These are phyloP conservation scores for Torymus auratus DNA, from an alignment of 2,888 invertebrate species.

Conservation along the genomic window DNA sequence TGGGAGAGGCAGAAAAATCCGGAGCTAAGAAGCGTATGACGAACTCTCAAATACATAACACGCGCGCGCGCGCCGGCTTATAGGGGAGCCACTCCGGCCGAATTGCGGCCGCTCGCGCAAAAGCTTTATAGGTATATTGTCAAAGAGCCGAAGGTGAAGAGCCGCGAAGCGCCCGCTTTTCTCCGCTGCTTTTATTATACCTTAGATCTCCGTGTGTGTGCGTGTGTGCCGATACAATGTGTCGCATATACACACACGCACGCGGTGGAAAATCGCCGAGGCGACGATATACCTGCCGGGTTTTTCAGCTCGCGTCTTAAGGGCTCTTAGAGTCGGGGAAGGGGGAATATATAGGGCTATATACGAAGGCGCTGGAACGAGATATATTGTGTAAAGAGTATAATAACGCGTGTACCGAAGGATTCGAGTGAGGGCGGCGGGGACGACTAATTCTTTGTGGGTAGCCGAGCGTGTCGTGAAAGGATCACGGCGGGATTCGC, in stretches of 20 bases:
- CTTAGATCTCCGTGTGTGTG: too few relatives aligned
- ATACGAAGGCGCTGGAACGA: slow-evolving; percentile 43
- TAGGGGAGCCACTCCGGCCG: slow-evolving; percentile 12
- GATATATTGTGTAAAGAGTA: slow-evolving; percentile 74
- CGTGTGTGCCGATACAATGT: slow-evolving; percentile 40
- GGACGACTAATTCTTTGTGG: slow-evolving; percentile 71
- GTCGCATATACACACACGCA: slow-evolving; percentile 12
- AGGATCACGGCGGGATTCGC: slow-evolving; percentile 57
- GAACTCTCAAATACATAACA: slow-evolving; percentile 9
- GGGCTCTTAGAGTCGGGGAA: neutral
- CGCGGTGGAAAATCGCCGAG: slow-evolving; percentile 13
- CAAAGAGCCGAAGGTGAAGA: slow-evolving; percentile 32
- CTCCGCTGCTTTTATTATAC: neutral
- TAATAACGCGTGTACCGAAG: slow-evolving; percentile 74
- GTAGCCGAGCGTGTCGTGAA: slow-evolving; percentile 75
- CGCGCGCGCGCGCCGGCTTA: slow-evolving; percentile 4
- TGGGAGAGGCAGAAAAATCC: slow-evolving; percentile 13
- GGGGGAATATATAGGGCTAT: neutral
- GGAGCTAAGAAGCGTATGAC: slow-evolving; percentile 1
- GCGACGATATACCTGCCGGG: neutral
- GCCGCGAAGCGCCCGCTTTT: slow-evolving; percentile 30
- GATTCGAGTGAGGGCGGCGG: slow-evolving; percentile 67
- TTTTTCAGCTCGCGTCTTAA: neutral
- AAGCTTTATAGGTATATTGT: neutral
- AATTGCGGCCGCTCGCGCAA: slow-evolving; percentile 32